Evolutionary conservation across 1,140 invertebrate genomes (phyloP).

Genomic region (Hylaeus volcanicus): DNA sequence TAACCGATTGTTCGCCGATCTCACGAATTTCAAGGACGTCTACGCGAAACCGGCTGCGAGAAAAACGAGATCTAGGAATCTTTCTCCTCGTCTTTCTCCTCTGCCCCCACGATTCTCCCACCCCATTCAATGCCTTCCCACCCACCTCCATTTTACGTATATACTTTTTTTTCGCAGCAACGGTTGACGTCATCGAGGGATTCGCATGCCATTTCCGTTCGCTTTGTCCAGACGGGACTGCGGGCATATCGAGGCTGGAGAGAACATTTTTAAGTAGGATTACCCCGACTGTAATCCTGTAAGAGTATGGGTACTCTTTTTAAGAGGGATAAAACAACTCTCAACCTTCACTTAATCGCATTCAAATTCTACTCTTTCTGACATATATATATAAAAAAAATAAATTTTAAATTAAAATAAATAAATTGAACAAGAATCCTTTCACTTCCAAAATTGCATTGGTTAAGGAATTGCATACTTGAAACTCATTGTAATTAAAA

Average conservation of each 20-base stretch:
- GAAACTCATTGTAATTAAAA: too few relatives aligned
- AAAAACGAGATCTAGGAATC: constrained; percentile 68
- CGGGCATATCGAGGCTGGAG: constrained; percentile 12
- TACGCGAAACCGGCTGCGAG: constrained; percentile 74
- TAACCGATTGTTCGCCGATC: constrained; percentile 75
- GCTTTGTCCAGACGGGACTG: constrained; percentile 48
- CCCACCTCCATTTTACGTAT: background rate
- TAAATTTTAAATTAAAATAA: too few relatives aligned
- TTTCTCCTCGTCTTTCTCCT: constrained; percentile 27
- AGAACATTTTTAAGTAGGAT: background rate
- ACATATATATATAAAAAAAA: too few relatives aligned
- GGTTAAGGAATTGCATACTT: too few relatives aligned
- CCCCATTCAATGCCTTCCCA: background rate
- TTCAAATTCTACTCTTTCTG: too few relatives aligned
- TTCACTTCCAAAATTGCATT: too few relatives aligned
- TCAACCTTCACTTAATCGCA: too few relatives aligned
- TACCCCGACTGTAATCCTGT: too few relatives aligned
- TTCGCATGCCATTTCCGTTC: constrained; percentile 69
- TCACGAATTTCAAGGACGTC: constrained; percentile 80
- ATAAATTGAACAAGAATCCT: too few relatives aligned
- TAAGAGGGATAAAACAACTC: too few relatives aligned
- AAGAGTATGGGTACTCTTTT: too few relatives aligned
- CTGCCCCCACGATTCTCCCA: background rate
- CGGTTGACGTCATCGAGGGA: constrained; percentile 46
- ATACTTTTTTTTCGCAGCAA: constrained; percentile 5